Conservation (phyloP, 2,888 invertebrate species). For the Muschampia plurimacula region DNA sequence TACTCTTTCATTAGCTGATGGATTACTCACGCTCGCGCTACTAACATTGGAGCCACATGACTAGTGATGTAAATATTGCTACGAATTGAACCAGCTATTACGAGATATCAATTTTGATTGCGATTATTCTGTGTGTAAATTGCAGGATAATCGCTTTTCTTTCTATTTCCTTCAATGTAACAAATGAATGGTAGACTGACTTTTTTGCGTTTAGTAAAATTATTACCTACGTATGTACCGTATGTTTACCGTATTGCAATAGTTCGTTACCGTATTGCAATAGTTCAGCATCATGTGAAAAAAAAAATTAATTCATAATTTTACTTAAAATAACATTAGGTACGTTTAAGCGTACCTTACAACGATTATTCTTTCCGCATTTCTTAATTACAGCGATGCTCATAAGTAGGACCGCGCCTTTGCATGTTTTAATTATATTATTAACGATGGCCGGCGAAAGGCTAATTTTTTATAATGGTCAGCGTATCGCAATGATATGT, state of each 20-base stretch:
- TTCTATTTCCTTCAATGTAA: neutral
- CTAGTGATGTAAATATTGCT: constrained; percentile 42
- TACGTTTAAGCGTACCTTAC: neutral
- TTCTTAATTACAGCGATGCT: constrained; percentile 72
- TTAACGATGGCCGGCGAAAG: constrained; percentile 80
- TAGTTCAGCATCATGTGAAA: too few relatives aligned
- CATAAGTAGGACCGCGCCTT: constrained; percentile 76
- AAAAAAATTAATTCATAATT: too few relatives aligned
- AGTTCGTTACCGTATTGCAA: too few relatives aligned
- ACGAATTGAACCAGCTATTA: constrained; percentile 18
- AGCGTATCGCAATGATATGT: constrained; percentile 84
- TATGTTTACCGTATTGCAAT: too few relatives aligned
- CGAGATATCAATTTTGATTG: constrained; percentile 27
- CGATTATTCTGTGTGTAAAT: neutral
- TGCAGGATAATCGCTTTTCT: neutral
- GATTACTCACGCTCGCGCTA: constrained; percentile 55
- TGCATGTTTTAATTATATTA: constrained; percentile 85
- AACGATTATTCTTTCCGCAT: constrained; percentile 45
- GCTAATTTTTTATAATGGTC: constrained; percentile 83
- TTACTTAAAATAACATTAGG: too few relatives aligned
- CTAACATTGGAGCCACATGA: constrained; percentile 41
- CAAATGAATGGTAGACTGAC: neutral
- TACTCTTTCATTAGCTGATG: constrained; percentile 84
- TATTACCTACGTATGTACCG: too few relatives aligned
- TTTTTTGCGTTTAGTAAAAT: too few relatives aligned